Conservation (phyloP, 2,797 vertebrate species). For the Cuculus canorus region DNA sequence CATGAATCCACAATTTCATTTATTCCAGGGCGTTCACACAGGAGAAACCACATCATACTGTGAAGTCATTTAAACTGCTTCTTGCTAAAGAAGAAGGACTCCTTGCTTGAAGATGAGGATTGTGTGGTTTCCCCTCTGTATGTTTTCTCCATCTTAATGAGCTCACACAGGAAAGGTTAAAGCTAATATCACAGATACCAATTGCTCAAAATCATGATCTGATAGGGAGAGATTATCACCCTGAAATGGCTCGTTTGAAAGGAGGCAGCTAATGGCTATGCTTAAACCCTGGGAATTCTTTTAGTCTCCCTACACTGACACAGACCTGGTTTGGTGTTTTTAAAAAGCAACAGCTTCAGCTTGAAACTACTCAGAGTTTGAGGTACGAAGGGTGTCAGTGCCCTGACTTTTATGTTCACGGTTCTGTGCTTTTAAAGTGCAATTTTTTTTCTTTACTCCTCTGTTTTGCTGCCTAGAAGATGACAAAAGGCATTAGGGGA, state of each 20-base stretch:
- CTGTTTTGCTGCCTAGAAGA: not conserved
- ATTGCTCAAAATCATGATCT: conserved; percentile 15
- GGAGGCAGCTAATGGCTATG: not conserved
- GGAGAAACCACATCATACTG: not conserved
- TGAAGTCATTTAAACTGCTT: not conserved
- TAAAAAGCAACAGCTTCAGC: not conserved
- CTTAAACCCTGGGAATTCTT: not conserved
- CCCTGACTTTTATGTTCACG: not conserved
- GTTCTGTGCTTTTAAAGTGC: not conserved
- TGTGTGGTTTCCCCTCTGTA: not conserved
- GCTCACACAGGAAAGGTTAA: not conserved
- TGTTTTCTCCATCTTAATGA: conserved; percentile 16
- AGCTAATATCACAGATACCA: conserved; percentile 7
- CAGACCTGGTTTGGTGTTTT: not conserved
- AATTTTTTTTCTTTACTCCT: not conserved
- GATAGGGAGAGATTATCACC: conserved; percentile 24
- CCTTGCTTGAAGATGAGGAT: not conserved
- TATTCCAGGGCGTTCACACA: not conserved
- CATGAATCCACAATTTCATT: conserved; percentile 43
- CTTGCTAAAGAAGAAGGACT: not conserved
- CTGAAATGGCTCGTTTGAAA: conserved; percentile 37
- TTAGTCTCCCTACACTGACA: not conserved
- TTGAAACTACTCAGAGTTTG: not conserved
- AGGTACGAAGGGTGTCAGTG: not conserved
- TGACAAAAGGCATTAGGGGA: not conserved